Conservation (phyloP, 2,888 invertebrate genomes). For the Hydrotaea cyrtoneurina region DNA sequence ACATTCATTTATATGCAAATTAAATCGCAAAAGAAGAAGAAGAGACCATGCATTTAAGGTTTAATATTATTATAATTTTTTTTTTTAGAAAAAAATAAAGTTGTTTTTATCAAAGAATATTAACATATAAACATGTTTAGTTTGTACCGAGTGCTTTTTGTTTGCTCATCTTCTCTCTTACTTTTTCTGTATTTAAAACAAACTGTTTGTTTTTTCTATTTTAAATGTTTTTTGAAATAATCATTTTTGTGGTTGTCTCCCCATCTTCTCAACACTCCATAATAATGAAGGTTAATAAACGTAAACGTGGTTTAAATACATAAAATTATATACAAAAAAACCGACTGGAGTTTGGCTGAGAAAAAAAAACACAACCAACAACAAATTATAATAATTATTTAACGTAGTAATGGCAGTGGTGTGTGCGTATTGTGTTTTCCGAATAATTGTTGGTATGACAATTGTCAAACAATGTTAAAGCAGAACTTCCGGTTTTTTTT, state of each 20-base stretch:
- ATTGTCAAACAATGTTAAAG: background rate
- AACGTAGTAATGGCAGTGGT: background rate
- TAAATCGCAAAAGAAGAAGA: too few species aligned
- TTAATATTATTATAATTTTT: too few species aligned
- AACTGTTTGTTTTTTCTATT: background rate
- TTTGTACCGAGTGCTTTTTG: too few species aligned
- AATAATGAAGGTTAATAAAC: constrained; percentile 35
- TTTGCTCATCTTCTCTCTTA: too few species aligned
- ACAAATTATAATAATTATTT: constrained; percentile 25
- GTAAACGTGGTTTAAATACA: constrained; percentile 19
- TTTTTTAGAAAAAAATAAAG: too few species aligned
- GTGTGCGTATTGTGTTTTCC: background rate
- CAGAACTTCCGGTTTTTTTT: constrained; percentile 16
- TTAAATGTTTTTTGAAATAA: background rate
- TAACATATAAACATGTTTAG: too few species aligned
- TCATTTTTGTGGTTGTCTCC: background rate
- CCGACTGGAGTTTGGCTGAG: background rate
- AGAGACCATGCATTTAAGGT: too few species aligned
- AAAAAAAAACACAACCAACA: constrained; percentile 17
- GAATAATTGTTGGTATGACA: background rate
- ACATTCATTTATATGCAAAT: too few species aligned
- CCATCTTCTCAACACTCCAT: background rate
- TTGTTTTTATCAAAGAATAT: too few species aligned
- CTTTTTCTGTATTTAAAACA: too few species aligned
- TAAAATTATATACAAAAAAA: background rate